Evolutionary conservation across 2,113 vertebrate species (phyloP).

Genomic region (Callipepla californica): DNA sequence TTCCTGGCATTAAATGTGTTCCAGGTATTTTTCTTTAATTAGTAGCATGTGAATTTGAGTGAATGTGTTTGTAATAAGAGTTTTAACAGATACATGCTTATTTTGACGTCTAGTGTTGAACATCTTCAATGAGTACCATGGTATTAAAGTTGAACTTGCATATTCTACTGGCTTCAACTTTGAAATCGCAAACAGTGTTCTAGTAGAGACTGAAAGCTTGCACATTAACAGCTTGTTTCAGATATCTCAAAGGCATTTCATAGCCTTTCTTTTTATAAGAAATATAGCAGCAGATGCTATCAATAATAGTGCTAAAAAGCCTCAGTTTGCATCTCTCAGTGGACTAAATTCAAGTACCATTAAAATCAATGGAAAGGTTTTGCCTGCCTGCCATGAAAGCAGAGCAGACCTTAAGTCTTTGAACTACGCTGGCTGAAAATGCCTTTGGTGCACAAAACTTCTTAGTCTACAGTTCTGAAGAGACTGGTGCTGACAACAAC

Average conservation of each 20-base stretch:
- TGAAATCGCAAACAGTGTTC: not conserved
- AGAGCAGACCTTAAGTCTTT: not conserved
- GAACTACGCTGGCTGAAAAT: not conserved
- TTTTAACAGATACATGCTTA: slow-evolving; percentile 45
- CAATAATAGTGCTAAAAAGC: not conserved
- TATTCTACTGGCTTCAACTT: slow-evolving; percentile 12
- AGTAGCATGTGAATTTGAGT: slow-evolving; percentile 30
- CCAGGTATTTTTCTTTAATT: not conserved
- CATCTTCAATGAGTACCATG: not conserved
- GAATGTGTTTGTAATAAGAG: slow-evolving; percentile 32
- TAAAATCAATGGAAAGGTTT: slow-evolving; percentile 31
- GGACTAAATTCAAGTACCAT: slow-evolving; percentile 1
- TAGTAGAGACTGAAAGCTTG: slow-evolving; percentile 2
- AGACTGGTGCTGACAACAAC: not conserved
- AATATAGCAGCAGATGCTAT: not conserved
- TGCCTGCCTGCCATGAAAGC: not conserved
- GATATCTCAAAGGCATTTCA: slow-evolving; percentile 1
- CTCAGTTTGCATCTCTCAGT: not conserved
- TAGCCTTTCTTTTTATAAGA: not conserved
- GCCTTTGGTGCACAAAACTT: not conserved
- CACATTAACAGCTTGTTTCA: slow-evolving; percentile 43
- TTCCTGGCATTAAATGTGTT: not conserved
- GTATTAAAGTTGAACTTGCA: slow-evolving; percentile 21
- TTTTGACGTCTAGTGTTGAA: slow-evolving; percentile 59
- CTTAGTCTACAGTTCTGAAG: not conserved